These are phyloP conservation scores for Parazoanthus darwini DNA, from an alignment of 92 coral and sea anemone species.

Conservation along the genomic window DNA sequence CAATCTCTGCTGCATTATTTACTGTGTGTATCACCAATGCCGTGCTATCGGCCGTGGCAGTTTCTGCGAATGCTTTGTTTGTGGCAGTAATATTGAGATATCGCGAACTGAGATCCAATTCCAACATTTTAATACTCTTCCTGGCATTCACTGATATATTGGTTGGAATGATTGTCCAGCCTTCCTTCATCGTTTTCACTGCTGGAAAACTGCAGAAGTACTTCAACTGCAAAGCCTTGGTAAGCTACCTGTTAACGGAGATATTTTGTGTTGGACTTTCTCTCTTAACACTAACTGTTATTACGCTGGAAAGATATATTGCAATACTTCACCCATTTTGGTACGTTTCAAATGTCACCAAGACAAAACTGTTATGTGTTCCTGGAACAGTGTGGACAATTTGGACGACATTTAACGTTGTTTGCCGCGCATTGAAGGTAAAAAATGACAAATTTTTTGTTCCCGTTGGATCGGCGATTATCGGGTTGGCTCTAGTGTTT, in stretches of 20 bases:
- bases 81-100: constrained; percentile 24
- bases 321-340: constrained; percentile 51
- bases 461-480: constrained; percentile 40
- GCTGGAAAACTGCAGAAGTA: constrained; percentile 35
- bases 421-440: constrained; percentile 41
- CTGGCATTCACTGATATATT: constrained; percentile 41
- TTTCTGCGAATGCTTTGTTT: constrained; percentile 36
- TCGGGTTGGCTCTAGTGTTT: constrained; percentile 33
- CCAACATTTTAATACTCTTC: constrained; percentile 38
- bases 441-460: constrained; percentile 50
- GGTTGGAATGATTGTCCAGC: constrained; percentile 53
- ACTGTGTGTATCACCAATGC: constrained; percentile 38
- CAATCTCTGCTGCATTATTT: constrained; percentile 3
- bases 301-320: constrained; percentile 41
- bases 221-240: constrained; percentile 37
- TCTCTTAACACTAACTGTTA: constrained; percentile 43
- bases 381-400: constrained; percentile 28
- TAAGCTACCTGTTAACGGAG: constrained; percentile 45
- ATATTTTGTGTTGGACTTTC: constrained; percentile 51
- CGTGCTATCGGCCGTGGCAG: constrained; percentile 25
- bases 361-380: background rate
- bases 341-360: constrained; percentile 39
- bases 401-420: constrained; percentile 46
- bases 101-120: constrained; percentile 30
- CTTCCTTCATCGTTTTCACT: constrained; percentile 42